A percentile compares a stretch with the other conserved stretches of the same genome.
phyloP scores from a whole-genome alignment of 2,888 invertebrate species.

The Sinotaia quadrata region DNA sequence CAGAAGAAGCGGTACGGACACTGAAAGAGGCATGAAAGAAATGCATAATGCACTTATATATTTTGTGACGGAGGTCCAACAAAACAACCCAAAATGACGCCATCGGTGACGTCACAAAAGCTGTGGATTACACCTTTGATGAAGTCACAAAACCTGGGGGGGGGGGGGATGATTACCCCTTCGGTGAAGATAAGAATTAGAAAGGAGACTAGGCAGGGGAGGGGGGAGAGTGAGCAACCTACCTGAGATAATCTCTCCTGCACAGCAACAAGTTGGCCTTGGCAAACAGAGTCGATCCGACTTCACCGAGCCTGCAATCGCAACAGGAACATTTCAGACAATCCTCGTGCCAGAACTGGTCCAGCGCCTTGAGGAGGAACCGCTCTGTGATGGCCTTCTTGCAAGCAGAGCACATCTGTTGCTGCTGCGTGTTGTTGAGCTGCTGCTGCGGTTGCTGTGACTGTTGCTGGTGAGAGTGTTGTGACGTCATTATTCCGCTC shows the following conservation, averaged over 20 bases:
- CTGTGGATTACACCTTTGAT: too few relatives aligned
- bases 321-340: slow-evolving; percentile 90
- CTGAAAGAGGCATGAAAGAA: too few relatives aligned
- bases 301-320: slow-evolving; percentile 92
- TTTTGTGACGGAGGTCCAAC: too few relatives aligned
- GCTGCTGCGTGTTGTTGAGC: slow-evolving; percentile 27
- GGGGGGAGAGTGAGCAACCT: too few relatives aligned
- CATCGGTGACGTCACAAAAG: too few relatives aligned
- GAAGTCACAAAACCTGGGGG: neutral
- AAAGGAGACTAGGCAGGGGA: neutral
- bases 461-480: neutral
- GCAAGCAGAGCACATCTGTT: slow-evolving; percentile 84
- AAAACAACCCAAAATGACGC: too few relatives aligned
- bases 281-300: slow-evolving; percentile 90
- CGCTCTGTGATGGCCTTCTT: slow-evolving; percentile 87
- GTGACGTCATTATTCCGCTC: neutral
- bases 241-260: slow-evolving; percentile 93
- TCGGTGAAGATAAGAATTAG: too few relatives aligned
- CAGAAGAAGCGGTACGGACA: too few relatives aligned
- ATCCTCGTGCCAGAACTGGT: slow-evolving; percentile 94
- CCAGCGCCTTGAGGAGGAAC: slow-evolving; percentile 86
- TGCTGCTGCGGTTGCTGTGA: slow-evolving; percentile 5
- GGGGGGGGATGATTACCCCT: too few relatives aligned
- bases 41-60: too few relatives aligned
- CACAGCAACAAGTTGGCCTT: slow-evolving; percentile 92